Base-by-base conservation (phyloP, 2,797 vertebrate species). In the Cyprinella venusta region DNA sequence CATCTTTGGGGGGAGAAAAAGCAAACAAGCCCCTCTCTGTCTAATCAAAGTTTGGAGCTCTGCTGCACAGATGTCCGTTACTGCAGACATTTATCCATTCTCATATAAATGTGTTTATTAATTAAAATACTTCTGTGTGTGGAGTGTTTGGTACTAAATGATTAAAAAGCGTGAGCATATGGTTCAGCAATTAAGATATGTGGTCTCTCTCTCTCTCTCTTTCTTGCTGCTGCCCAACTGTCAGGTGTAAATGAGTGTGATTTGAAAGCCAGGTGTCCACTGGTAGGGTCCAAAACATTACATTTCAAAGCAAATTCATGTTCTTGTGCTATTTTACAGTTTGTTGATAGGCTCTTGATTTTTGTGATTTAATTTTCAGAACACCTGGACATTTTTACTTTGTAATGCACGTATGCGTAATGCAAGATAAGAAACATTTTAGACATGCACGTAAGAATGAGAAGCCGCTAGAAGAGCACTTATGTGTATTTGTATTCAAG, bases 121-220 rank as follows among this genome's bases (percentile, higher is more conserved):
- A 77, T 76, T 45, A 48, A 61, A 83, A 82, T 56, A 83, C 48
- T 30, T 61, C 52, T 77, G 21, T 83, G 74, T 70, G 40, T 48
- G 74, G 26, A 77, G 65, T 83, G 61, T 77, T 76, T 56, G 9
- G 59, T 50, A 48, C n/a, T 56, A 77, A 69, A 83, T 69, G 3
- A 83, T 61, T 70, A 69, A 67, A 79, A 80, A 56, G 36, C 21
- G 52, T 26, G 59, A 76, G 48, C 83, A 84, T 84, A 84, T 84
- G 69, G 83, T 59, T 48, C 38, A 36, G 24, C 68, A 80, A 80
- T 84, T 54, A 67, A 84, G 48, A 84, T 79, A 33, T 36, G 36
- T 45, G 36, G 45, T 68, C 19, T 38, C 59, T 79, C 45, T 40
- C 52, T 70, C 45, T 79, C 45, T 79, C 19, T 68, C 19, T 38